phyloP scores from a whole-genome alignment of 2,113 vertebrate genomes.

The Xyrauchen texanus region DNA sequence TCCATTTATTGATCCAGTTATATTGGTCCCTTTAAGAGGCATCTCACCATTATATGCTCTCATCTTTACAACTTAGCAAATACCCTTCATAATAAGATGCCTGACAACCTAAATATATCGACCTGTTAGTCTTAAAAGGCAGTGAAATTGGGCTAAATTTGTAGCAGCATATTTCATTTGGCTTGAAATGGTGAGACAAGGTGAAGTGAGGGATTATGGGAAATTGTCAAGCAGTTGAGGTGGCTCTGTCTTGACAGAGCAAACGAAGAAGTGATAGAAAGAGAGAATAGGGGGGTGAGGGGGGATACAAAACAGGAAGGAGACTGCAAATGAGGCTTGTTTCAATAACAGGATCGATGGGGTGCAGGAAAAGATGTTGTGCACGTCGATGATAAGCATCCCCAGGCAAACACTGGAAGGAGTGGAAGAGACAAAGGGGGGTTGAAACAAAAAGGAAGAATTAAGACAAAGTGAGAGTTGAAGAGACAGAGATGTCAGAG shows the following conservation, averaged over 20 bases:
- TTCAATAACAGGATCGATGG: constrained; percentile 78
- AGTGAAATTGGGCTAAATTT: constrained; percentile 17
- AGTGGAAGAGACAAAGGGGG: constrained; percentile 42
- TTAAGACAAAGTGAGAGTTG: constrained; percentile 27
- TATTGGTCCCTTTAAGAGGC: neutral
- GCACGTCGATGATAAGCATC: constrained; percentile 72
- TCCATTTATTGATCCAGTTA: too few relatives aligned
- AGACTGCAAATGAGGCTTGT: constrained; percentile 81
- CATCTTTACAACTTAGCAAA: neutral
- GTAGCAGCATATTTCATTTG: constrained; percentile 4
- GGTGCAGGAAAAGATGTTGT: constrained; percentile 74
- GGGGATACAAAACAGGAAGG: constrained; percentile 64
- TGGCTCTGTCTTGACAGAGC: constrained; percentile 35
- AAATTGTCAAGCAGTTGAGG: constrained; percentile 31
- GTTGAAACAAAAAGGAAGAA: constrained; percentile 8
- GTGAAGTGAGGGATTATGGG: constrained; percentile 72
- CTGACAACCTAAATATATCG: constrained; percentile 8
- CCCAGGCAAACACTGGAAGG: constrained; percentile 65
- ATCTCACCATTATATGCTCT: neutral
- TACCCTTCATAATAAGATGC: neutral
- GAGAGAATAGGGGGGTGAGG: constrained; percentile 7
- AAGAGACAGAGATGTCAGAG: neutral
- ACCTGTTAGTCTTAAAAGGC: constrained; percentile 21
- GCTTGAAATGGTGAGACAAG: constrained; percentile 57
- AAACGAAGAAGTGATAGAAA: constrained; percentile 22